Percentiles rank a stretch among this genome's conserved stretches.
These are phyloP conservation scores for Lucifuga dentata DNA, from an alignment of 2,113 vertebrate genomes.

Conservation along the genomic window DNA sequence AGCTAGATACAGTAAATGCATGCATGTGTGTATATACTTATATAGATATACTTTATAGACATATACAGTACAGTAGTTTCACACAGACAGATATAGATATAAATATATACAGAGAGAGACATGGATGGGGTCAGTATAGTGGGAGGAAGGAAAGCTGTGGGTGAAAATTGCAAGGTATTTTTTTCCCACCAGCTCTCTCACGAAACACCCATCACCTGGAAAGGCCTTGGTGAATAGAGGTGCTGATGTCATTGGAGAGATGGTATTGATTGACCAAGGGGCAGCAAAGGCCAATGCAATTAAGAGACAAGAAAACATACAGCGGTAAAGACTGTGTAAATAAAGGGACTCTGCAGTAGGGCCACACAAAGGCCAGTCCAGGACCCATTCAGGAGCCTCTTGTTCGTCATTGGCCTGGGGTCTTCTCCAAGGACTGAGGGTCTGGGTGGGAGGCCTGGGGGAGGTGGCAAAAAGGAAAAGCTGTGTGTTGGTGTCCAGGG, in stretches of 20 bases:
- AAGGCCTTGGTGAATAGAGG: slow-evolving; percentile 68
- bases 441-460: slow-evolving; percentile 73
- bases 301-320: slow-evolving; percentile 84
- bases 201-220: slow-evolving; percentile 72
- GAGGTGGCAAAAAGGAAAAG: slow-evolving; percentile 55
- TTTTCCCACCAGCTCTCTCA: slow-evolving; percentile 68
- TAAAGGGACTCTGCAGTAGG: slow-evolving; percentile 78
- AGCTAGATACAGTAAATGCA: slow-evolving; percentile 14
- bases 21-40: too few relatives aligned
- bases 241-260: slow-evolving; percentile 77
- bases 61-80: too few relatives aligned
- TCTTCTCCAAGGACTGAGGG: slow-evolving; percentile 78
- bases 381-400: slow-evolving; percentile 78
- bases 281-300: slow-evolving; percentile 83
- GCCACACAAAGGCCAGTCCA: slow-evolving; percentile 78
- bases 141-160: slow-evolving; percentile 4
- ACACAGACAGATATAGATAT: slow-evolving; percentile 7
- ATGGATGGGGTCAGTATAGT: slow-evolving; percentile 4
- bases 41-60: too few relatives aligned
- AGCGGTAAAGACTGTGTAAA: slow-evolving; percentile 84
- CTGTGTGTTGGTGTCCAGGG: slow-evolving; percentile 74
- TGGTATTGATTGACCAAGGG: slow-evolving; percentile 80
- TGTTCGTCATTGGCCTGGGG: slow-evolving; percentile 77
- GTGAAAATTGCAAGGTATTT: slow-evolving; percentile 19
- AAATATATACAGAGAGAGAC: not conserved